Evolutionary conservation across 2,113 vertebrate species (phyloP).

Genomic region (Grus americana): DNA sequence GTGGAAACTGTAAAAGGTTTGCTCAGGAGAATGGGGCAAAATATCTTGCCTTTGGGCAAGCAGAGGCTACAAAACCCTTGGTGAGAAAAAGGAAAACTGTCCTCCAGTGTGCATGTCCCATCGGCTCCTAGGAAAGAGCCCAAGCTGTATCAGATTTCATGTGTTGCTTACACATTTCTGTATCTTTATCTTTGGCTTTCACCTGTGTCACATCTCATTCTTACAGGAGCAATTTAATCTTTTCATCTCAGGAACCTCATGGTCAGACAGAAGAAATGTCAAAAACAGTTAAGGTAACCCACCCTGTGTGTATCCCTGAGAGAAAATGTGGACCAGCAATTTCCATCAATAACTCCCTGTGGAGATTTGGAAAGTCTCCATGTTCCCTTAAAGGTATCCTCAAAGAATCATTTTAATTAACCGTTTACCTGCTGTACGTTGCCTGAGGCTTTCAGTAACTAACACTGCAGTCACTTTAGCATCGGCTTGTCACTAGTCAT

Average conservation of each 20-base stretch:
- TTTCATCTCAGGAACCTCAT: slow-evolving; percentile 51
- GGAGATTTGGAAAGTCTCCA: slow-evolving; percentile 20
- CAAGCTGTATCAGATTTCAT: neutral
- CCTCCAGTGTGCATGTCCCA: neutral
- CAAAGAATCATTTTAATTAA: slow-evolving; percentile 66
- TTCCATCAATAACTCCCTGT: slow-evolving; percentile 33
- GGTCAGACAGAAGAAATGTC: slow-evolving; percentile 56
- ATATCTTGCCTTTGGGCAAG: neutral
- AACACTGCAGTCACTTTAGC: slow-evolving; percentile 31
- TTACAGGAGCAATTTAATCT: slow-evolving; percentile 40
- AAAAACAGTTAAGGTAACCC: slow-evolving; percentile 51
- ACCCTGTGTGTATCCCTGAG: neutral
- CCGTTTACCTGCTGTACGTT: slow-evolving; percentile 29
- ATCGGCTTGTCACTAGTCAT: slow-evolving; percentile 35
- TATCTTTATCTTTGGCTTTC: slow-evolving; percentile 39
- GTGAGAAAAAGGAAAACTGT: neutral
- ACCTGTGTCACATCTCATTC: slow-evolving; percentile 51
- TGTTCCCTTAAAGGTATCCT: slow-evolving; percentile 35
- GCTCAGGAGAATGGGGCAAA: neutral
- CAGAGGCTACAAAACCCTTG: neutral
- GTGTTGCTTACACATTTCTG: neutral
- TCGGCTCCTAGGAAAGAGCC: neutral
- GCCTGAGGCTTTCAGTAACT: slow-evolving; percentile 45
- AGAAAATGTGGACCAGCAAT: neutral
- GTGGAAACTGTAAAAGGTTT: neutral